Evolutionary conservation across 1,140 invertebrate genomes (phyloP).

Genomic region (Nebria ingens): DNA sequence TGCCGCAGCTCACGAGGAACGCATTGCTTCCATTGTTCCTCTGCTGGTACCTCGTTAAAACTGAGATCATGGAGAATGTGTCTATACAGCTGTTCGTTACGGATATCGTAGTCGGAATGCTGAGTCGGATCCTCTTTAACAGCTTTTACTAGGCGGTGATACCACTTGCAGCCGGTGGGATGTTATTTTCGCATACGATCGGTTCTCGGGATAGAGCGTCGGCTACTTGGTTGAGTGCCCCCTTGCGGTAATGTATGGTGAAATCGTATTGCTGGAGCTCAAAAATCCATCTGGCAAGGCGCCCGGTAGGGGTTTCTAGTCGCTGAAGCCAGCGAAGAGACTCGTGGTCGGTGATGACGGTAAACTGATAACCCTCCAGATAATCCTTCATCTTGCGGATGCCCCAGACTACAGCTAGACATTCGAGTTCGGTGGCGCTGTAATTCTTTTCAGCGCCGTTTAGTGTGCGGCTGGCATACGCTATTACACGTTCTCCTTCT

Average conservation of each 20-base stretch:
- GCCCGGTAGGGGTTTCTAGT: constrained; percentile 23
- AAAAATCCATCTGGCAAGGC: constrained; percentile 24
- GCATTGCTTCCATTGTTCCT: neutral
- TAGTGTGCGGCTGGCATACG: constrained; percentile 27
- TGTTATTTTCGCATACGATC: no score
- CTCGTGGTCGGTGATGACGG: constrained; percentile 25
- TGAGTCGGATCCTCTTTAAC: neutral
- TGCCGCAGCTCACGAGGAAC: neutral
- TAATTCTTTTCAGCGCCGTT: no score
- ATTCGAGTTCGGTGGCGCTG: no score
- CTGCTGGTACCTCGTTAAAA: no score
- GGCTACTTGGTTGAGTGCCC: neutral
- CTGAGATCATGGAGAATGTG: neutral
- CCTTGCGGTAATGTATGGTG: neutral
- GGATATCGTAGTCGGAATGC: neutral
- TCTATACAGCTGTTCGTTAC: neutral
- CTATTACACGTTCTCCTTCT: no score
- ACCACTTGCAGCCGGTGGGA: neutral
- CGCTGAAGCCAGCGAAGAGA: constrained; percentile 25
- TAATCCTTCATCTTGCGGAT: constrained; percentile 29
- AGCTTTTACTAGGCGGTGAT: neutral
- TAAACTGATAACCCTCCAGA: constrained; percentile 27
- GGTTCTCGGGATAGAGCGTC: neutral
- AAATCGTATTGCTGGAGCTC: neutral
- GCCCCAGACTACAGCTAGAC: constrained; percentile 34